Evolutionary conservation across 2,888 invertebrate species (phyloP), one percentile per base, ranked within the genome.

Genomic region (Timandra comae): DNA sequence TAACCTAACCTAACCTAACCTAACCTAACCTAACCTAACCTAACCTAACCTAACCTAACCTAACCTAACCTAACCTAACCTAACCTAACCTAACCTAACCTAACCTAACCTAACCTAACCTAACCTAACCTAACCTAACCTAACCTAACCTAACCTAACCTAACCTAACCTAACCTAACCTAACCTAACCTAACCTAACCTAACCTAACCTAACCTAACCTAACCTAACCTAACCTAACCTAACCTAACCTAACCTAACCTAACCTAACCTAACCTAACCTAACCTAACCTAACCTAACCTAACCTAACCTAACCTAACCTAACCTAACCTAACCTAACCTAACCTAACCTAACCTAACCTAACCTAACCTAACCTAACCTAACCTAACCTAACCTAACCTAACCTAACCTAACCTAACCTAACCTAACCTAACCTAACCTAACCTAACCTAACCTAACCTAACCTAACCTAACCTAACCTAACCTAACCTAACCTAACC

Each of bases 401-500:
- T 22, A 30, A 31, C 31, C 29, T 28, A 31, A 30, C 30, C 35
- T 31, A 27, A 30, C 28, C 31, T 27, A 30, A 28, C 30, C 35
- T 30, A 33, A 33, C 33, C 32, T 29, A 26, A 29, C 32, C 30
- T 33, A 29, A 33, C 27, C 27, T 32, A 30, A 27, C 29, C 27
- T 25, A 27, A 33, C 30, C 30, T 30, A 33, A 33, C 28, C 33
- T 33, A 30, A 34, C 30, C 29, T 27, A 33, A 35, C 28, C 30
- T 30, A 29, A 33, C 30, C 33, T 27, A 30, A 38, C 30, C 33
- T 30, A 29, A 30, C 27, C 27, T 29, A 29, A 29, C 30, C 29
- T 33, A 33, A 30, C 29, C 29, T 29, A 29, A 27, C 30, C 37
- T 36, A 41, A 41, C 41, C 37, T 40, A 40, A 40, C 40, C 40